Evolutionary conservation across 2,113 vertebrate genomes (phyloP).

Genomic region (Antigone vipio): DNA sequence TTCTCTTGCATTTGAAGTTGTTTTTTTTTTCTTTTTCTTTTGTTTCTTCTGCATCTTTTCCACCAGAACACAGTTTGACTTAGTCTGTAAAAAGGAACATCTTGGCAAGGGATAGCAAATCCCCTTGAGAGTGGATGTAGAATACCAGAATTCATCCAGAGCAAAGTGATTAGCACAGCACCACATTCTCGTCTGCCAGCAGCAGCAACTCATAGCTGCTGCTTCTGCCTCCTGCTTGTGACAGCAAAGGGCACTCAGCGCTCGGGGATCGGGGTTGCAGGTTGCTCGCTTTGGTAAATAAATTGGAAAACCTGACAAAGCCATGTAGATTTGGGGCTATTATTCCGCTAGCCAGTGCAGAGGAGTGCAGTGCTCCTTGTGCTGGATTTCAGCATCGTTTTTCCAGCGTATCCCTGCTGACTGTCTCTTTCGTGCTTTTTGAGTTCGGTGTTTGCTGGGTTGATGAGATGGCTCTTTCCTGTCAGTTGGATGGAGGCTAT

Average conservation of each 20-base stretch:
- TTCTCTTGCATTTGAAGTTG: background rate
- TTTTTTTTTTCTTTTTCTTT: too few species aligned
- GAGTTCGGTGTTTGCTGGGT: background rate
- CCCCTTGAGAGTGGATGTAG: background rate
- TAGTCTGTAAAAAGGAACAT: background rate
- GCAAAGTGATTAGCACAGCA: background rate
- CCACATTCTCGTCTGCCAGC: background rate
- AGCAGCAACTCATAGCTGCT: background rate
- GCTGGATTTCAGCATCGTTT: background rate
- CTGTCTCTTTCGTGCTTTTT: background rate
- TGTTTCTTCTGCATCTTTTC: background rate
- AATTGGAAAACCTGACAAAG: background rate
- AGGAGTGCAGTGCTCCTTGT: background rate
- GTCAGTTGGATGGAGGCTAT: background rate
- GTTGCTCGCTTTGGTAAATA: background rate
- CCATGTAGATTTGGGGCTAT: accelerated
- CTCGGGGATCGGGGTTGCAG: accelerated
- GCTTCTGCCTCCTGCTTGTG: background rate
- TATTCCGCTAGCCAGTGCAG: accelerated
- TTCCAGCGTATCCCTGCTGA: accelerated
- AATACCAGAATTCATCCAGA: background rate
- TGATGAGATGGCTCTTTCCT: background rate
- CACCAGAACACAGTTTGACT: background rate
- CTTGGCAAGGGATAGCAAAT: background rate
- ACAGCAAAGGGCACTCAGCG: background rate